Evolutionary conservation across 2,888 invertebrate species (phyloP).

Genomic region (Hylaea fasciaria): DNA sequence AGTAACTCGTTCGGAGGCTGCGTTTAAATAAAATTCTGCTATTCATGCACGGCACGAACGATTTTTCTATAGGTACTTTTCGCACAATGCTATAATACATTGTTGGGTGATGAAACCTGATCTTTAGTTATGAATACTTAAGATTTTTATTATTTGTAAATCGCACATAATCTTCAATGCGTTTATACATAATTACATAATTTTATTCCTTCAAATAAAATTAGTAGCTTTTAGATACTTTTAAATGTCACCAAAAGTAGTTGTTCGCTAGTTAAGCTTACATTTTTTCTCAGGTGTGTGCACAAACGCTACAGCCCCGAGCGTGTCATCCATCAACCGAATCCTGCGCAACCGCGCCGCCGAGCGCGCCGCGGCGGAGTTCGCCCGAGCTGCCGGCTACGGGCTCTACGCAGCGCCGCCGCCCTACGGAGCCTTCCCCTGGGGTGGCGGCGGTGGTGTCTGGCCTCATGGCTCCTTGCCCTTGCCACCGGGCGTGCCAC

Average conservation of each 20-base stretch:
- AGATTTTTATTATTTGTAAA: too few relatives aligned
- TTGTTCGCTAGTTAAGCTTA: not conserved
- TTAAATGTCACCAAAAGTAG: too few relatives aligned
- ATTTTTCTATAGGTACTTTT: slow-evolving; percentile 43
- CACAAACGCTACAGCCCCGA: slow-evolving; percentile 97
- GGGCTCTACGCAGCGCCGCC: slow-evolving; percentile 93
- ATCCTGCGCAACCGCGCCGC: slow-evolving; percentile 98
- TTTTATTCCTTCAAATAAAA: too few relatives aligned
- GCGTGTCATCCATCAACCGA: slow-evolving; percentile 98
- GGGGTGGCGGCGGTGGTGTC: slow-evolving; percentile 77
- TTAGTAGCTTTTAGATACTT: too few relatives aligned
- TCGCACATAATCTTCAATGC: too few relatives aligned
- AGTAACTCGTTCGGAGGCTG: slow-evolving; percentile 36
- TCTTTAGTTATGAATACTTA: not conserved
- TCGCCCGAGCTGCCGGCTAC: slow-evolving; percentile 96
- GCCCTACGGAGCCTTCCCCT: slow-evolving; percentile 86
- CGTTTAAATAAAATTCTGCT: slow-evolving; percentile 43
- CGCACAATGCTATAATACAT: slow-evolving; percentile 6
- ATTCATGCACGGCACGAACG: slow-evolving; percentile 43
- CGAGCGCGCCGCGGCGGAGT: slow-evolving; percentile 97
- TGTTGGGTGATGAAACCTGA: not conserved
- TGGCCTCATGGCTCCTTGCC: slow-evolving; percentile 86
- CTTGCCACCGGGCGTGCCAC: slow-evolving; percentile 78
- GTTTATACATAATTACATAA: too few relatives aligned
- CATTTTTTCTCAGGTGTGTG: slow-evolving; percentile 92